Base-by-base conservation (phyloP, 2,797 vertebrate genomes). In the Coendou prehensilis region DNA sequence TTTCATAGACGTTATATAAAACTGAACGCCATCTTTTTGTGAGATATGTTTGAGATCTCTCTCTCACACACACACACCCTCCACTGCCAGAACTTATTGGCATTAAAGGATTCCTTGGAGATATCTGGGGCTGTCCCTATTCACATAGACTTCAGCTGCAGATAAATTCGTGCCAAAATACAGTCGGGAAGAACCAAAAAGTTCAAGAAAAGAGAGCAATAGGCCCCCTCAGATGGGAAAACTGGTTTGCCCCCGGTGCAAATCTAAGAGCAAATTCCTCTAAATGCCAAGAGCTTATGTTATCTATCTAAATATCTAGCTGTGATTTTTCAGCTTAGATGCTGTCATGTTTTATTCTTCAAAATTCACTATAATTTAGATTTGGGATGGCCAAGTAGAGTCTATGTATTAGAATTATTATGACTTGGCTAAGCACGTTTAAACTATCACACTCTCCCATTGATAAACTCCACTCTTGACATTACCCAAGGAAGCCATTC, bases 291-390 rank as follows among this genome's bases (percentile, higher is more conserved):
- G 26, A 3, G 18, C 33, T 91, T 81, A 10, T n/a, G 37, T 9
- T 67, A 45, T 41, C 13, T 28, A 5, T 13, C 33, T 63, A 87
- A 26, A 67, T 63, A 88, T n/a, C 93, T 73, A 52, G 50, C 41
- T 85, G 28, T 3, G 45, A 8, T 73, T 76, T 90, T 93, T 80
- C 41, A 80, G 15, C 17, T 89, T 88, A 71, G 0, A n/a, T 59
- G 30, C 4, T 81, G 9, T 73, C 54, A 85, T 7, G 7, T 69
- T 96, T 82, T 76, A 56, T 37, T 87, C 6, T 76, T 95, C 71
- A 87, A 95, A 88, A 95, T 56, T 91, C 7, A 52, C 7, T 59
- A 11, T 81, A 87, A 80, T 80, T 96, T 84, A 64, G 45, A 76
- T 91, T 20, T 91, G 86, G 30, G 71, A 63, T 54, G 50, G 18